These are phyloP conservation scores for Octodon degus DNA, from an alignment of 2,113 vertebrate species.

Conservation along the genomic window DNA sequence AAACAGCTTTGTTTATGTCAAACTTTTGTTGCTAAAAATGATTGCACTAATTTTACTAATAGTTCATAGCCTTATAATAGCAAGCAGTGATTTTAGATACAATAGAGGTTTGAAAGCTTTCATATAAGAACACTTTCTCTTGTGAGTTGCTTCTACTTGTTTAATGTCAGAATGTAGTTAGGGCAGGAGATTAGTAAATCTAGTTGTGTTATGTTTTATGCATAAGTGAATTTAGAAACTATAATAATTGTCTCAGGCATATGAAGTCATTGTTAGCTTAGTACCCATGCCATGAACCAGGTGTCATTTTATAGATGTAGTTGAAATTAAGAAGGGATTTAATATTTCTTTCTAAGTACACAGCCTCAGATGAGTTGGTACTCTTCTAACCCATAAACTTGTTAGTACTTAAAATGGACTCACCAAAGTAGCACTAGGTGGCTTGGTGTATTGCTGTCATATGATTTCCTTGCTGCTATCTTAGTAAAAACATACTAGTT, in stretches of 20 bases:
- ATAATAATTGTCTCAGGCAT: not conserved
- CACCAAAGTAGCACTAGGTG: not conserved
- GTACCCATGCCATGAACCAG: not conserved
- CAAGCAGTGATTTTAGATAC: not conserved
- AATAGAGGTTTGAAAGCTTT: not conserved
- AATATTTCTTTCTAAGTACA: not conserved
- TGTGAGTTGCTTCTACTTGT: not conserved
- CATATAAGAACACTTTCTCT: not conserved
- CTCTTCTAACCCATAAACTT: not conserved
- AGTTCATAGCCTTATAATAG: not conserved
- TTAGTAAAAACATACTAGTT: slow-evolving; percentile 1
- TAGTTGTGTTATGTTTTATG: slow-evolving; percentile 5
- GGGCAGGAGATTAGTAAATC: not conserved
- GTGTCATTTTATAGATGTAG: not conserved
- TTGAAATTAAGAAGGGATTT: slow-evolving; percentile 23
- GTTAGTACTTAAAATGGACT: not conserved
- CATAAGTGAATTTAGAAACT: not conserved
- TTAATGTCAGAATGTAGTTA: not conserved
- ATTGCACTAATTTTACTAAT: not conserved
- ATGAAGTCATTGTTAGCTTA: not conserved
- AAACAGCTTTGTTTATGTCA: slow-evolving; percentile 29
- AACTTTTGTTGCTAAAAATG: slow-evolving; percentile 39
- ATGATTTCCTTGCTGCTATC: not conserved
- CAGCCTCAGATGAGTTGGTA: not conserved
- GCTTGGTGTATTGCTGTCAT: not conserved